These are phyloP conservation scores for Glaucidium brasilianum DNA, from an alignment of 2,113 vertebrate genomes.

Conservation along the genomic window DNA sequence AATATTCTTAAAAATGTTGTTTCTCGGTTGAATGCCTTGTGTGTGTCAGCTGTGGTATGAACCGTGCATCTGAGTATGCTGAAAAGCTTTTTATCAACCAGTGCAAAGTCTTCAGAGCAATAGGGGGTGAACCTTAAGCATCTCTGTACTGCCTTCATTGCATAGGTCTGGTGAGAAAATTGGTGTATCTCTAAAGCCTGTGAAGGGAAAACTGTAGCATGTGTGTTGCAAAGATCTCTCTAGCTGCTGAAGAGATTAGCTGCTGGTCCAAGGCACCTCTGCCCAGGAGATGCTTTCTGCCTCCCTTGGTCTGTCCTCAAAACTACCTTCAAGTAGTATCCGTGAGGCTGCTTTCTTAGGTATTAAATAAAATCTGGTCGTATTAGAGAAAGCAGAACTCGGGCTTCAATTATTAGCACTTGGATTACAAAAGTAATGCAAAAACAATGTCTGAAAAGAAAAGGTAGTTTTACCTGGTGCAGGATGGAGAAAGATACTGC, in stretches of 20 bases:
- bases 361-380: not conserved
- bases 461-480: not conserved
- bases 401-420: not conserved
- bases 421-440: not conserved
- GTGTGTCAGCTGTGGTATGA: not conserved
- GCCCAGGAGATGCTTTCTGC: not conserved
- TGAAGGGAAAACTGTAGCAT: accelerated
- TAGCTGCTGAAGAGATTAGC: not conserved
- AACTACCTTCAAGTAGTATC: not conserved
- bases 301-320: not conserved
- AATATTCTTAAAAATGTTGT: not conserved
- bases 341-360: not conserved
- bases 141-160: not conserved
- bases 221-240: not conserved
- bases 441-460: not conserved
- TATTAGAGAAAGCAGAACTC: not conserved
- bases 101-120: not conserved
- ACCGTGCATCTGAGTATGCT: accelerated
- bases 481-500: not conserved
- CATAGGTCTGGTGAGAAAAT: not conserved
- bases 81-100: not conserved
- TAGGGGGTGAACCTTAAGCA: not conserved
- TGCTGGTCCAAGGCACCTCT: not conserved
- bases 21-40: not conserved
- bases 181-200: not conserved